Conservation (phyloP, 2,888 invertebrate genomes). For the Drosophila kambysellisi region DNA sequence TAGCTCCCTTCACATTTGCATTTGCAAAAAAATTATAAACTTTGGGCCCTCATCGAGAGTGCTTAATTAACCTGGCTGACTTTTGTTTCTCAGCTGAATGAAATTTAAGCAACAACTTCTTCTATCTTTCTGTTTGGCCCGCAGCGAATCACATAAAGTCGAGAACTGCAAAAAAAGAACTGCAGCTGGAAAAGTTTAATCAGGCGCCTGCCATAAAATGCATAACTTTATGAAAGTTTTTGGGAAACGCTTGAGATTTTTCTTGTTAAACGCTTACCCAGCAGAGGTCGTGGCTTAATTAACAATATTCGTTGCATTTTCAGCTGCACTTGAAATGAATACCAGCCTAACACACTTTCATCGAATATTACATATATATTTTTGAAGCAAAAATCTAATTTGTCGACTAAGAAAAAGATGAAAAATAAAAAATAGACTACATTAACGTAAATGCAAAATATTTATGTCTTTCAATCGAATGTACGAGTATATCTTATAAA, state of each 20-base stretch:
- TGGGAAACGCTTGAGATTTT: conserved; percentile 37
- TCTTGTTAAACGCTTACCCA: conserved; percentile 18
- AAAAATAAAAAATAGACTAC: background rate
- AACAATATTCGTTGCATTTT: conserved; percentile 29
- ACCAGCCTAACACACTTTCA: conserved; percentile 9
- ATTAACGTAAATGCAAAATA: background rate
- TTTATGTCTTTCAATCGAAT: too few relatives aligned
- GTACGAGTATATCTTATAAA: background rate
- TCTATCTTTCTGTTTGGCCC: conserved; percentile 3
- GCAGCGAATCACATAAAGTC: conserved; percentile 59
- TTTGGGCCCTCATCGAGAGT: conserved; percentile 38
- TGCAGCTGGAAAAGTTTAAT: conserved; percentile 71
- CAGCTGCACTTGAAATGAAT: conserved; percentile 22
- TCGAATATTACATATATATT: conserved; percentile 19
- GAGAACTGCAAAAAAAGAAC: conserved; percentile 34
- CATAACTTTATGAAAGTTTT: conserved; percentile 56
- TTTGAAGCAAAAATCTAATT: conserved; percentile 48
- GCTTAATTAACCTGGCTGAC: conserved; percentile 34
- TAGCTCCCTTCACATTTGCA: conserved; percentile 25
- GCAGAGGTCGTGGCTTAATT: conserved; percentile 43
- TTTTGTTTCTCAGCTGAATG: conserved; percentile 16
- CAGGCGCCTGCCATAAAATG: conserved; percentile 65
- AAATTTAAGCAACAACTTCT: conserved; percentile 40
- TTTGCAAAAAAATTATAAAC: conserved; percentile 19
- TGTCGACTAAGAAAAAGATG: background rate